Base-by-base conservation (phyloP, 2,888 invertebrate species). In the Andrena camellia region DNA sequence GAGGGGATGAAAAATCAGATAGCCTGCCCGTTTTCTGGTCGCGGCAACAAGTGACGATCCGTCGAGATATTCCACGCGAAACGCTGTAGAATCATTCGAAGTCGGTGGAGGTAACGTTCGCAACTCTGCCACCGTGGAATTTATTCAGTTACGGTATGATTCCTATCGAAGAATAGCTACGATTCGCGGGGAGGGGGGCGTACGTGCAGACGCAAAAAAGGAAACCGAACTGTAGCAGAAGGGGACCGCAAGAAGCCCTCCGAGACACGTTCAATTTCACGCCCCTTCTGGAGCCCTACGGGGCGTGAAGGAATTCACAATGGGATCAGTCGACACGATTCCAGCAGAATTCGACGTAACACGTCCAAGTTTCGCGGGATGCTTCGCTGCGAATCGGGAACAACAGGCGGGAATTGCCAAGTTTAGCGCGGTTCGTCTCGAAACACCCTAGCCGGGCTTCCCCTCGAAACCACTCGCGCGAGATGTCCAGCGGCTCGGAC, bases 221-320 rank as follows among this genome's bases (percentile, higher is more conserved):
- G 23, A 4, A 23, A 57, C 3, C 4, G 42, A 29, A 52, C 48
- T 50, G 23, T 13, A 23, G 23, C 42, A 17, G 35, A n/a, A 29
- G 33, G 23, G 26, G 48, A 29, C 2, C 2, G 13, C 0, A 29
- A 48, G 35, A 63, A 57, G 8, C 62, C 26, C 35, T 7, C 7
- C 20, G 26, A 23, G 31, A 23, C 35, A 72, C 29, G 26, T 70
- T 63, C 76, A 77, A 81, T 81, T 84, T 84, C 73, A 70, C 70
- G 71, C 42, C 69, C 52, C 50, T 75, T 17, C 50, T 29, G 62
- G 35, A 35, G 5, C 10, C 63, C 7, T 31, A 10, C 57, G 59
- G 20, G 29, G 29, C 69, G 66, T 52, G 35, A 60, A 31, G 48
- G 52, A 63, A 50, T 80, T 62, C 60, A 23, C 52, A 23, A 35